These are phyloP conservation scores for Paguma larvata DNA, from an alignment of 2,797 vertebrate species.

Conservation along the genomic window DNA sequence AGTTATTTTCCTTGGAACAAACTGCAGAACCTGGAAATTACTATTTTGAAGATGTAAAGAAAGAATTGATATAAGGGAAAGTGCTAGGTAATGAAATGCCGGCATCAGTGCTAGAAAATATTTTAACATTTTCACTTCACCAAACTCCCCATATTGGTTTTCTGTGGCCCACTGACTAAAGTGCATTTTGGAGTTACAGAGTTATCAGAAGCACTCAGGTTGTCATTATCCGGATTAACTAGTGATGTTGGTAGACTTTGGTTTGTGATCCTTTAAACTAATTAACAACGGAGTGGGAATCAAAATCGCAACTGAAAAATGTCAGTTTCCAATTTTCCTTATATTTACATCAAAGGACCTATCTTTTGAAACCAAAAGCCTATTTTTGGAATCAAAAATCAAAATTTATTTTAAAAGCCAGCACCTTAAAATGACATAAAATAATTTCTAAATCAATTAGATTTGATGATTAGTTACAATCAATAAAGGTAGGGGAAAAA, in stretches of 20 bases:
- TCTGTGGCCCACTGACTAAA: not conserved
- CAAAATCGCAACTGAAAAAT: slow-evolving; percentile 52
- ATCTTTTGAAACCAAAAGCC: slow-evolving; percentile 7
- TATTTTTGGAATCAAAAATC: not conserved
- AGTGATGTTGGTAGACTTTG: not conserved
- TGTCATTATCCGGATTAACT: not conserved
- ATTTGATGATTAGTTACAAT: no score
- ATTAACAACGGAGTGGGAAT: not conserved
- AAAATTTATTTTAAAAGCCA: not conserved
- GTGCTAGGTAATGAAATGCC: not conserved
- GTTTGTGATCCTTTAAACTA: not conserved
- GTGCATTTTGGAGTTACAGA: not conserved
- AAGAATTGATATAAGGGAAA: not conserved
- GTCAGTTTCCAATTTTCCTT: not conserved
- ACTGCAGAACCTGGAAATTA: not conserved
- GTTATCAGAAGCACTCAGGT: not conserved
- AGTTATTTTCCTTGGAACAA: slow-evolving; percentile 31
- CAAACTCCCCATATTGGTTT: not conserved
- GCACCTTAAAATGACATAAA: slow-evolving; percentile 24
- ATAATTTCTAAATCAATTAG: not conserved
- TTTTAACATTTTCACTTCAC: not conserved
- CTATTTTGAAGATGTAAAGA: not conserved
- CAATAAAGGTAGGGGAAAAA: not conserved
- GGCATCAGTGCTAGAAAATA: not conserved
- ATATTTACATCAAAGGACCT: slow-evolving; percentile 24